Conservation (phyloP, 2,113 vertebrate species). For the Struthio camelus region DNA sequence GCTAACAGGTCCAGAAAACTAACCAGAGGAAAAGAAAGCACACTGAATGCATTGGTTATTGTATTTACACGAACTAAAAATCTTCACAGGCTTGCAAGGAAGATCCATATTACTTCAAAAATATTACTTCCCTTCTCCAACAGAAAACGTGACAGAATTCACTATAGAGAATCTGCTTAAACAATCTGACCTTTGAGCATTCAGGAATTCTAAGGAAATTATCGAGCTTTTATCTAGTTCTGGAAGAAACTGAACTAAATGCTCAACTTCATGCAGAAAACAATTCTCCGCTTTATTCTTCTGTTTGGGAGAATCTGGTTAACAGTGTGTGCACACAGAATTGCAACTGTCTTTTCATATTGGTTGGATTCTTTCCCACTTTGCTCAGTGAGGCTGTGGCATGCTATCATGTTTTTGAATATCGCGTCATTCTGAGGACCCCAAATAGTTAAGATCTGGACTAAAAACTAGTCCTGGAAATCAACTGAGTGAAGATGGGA, state of each 20-base stretch:
- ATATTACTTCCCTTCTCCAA: not conserved
- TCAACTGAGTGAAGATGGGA: not conserved
- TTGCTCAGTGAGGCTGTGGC: not conserved
- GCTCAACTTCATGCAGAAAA: not conserved
- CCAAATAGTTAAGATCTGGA: not conserved
- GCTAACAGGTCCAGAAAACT: not conserved
- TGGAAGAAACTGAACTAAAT: not conserved
- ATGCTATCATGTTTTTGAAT: not conserved
- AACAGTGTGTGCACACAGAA: not conserved
- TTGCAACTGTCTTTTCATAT: not conserved
- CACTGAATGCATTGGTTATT: fast-evolving
- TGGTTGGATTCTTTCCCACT: not conserved
- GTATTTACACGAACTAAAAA: not conserved
- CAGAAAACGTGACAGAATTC: not conserved
- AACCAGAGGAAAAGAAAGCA: not conserved
- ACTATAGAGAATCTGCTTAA: not conserved
- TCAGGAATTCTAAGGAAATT: not conserved
- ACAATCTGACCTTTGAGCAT: not conserved
- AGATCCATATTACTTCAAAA: not conserved
- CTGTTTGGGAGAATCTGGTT: not conserved
- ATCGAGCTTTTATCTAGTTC: not conserved
- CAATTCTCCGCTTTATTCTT: not conserved
- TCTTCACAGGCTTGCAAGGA: not conserved
- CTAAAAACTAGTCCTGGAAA: not conserved
- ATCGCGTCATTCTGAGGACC: not conserved